Base-by-base conservation (phyloP, 2,113 vertebrate genomes). In the Plotosus lineatus region DNA sequence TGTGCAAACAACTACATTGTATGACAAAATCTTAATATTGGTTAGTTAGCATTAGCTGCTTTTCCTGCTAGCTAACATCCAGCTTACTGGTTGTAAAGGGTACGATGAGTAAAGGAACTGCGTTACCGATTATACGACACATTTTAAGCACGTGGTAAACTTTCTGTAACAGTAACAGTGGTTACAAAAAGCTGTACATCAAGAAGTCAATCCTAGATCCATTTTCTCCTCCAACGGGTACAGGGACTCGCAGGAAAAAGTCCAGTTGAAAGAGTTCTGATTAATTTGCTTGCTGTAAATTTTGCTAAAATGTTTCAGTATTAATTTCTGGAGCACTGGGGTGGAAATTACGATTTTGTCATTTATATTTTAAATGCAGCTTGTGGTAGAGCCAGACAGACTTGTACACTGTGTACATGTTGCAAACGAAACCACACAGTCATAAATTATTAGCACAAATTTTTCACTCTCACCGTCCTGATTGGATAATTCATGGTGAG, bases 401-500 rank as follows among this genome's bases (percentile, higher is more conserved):
- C 12, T 14, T 68, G 40, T 44, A 14, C 23, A 21, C 44, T 46
- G 63, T 63, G 33, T 28, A 26, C 23, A 46, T 11, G 66, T 23
- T 44, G 28, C n/a, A 69, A 44, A 1, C 31, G 8, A 72, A 72
- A 46, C 40, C n/a, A 7, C 44, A 71, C 42, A 44, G 6, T 69
- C n/a, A 11, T 28, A 48, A 17, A 50, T 31, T 50, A 73, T 36
- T 8, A 21, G n/a, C 53, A n/a, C 93, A 94, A 92, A 89, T 91
- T 91, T 90, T 89, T 91, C 91, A 91, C 90, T 92, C 91, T 92
- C 93, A 61, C 50, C 38, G 31, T 53, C 17, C 65, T 42, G 51
- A 44, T 89, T 91, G 87, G 89, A 92, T 89, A 92, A 92, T 68
- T 93, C 90, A 1, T 90, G 89, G 89, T 91, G 91, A 88, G 90